Conservation (phyloP, 2,797 vertebrate genomes). For the Tokudaia muenninki region DNA sequence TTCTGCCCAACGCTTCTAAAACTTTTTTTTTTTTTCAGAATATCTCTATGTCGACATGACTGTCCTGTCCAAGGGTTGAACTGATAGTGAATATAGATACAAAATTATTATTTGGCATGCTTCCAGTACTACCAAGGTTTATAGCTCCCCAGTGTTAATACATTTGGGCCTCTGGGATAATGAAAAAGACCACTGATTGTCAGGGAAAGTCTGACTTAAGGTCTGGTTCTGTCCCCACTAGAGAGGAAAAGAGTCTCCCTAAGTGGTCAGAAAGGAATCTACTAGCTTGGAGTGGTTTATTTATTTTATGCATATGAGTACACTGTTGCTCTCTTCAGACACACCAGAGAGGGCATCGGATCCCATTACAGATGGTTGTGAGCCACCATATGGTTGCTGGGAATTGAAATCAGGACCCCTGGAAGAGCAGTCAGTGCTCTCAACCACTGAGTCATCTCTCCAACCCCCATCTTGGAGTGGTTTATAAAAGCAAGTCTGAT, state of each 20-base stretch:
- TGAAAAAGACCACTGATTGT: background rate
- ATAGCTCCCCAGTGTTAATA: background rate
- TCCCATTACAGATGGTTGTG: no score
- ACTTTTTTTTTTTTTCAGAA: conserved; percentile 6
- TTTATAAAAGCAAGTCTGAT: background rate
- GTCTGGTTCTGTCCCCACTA: background rate
- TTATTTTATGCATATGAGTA: no score
- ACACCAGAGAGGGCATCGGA: no score
- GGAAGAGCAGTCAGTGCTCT: no score
- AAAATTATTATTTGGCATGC: background rate
- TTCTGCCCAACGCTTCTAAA: background rate
- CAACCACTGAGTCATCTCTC: no score
- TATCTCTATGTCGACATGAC: background rate
- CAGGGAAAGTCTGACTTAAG: background rate
- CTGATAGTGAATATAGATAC: background rate
- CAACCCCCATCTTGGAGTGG: background rate
- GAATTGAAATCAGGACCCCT: no score
- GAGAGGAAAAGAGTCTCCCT: background rate
- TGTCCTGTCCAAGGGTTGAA: background rate
- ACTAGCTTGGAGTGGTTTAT: background rate
- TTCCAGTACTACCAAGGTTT: background rate
- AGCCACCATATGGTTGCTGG: no score
- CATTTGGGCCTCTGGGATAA: background rate
- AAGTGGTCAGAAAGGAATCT: background rate
- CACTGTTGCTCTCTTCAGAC: no score